phyloP scores from a whole-genome alignment of 2,113 vertebrate species.

The Pelusios castaneus region DNA sequence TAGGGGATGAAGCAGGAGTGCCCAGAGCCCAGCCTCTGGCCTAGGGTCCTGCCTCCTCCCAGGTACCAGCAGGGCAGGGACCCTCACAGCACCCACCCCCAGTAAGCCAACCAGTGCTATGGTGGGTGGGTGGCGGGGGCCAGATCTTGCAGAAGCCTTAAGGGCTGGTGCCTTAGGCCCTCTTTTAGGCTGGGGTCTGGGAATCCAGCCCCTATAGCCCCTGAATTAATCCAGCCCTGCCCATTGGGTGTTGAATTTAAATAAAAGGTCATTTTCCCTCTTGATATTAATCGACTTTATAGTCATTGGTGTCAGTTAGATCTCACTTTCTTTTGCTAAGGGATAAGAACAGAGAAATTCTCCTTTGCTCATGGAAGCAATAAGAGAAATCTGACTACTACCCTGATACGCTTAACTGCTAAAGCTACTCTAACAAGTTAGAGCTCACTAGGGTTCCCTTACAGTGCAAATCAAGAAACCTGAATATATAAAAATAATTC shows the following conservation, averaged over 20 bases:
- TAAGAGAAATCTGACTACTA: not conserved
- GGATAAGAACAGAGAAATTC: not conserved
- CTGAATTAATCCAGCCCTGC: no score
- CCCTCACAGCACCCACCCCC: no score
- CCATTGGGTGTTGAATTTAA: not conserved
- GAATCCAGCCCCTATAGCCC: no score
- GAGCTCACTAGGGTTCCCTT: conserved; percentile 29
- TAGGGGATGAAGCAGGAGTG: no score
- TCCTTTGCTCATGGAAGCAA: not conserved
- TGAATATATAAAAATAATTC: conserved; percentile 58
- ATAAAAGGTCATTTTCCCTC: not conserved
- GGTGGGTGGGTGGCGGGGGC: no score
- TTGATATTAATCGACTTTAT: not conserved
- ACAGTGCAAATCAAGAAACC: conserved; percentile 43
- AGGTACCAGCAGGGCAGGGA: no score
- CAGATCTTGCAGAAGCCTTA: no score
- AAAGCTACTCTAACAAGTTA: not conserved
- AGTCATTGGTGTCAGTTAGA: not conserved
- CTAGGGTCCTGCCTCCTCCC: no score
- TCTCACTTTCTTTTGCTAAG: not conserved
- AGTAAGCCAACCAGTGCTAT: no score
- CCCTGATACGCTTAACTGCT: not conserved
- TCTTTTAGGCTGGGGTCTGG: no score
- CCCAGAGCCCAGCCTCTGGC: no score
- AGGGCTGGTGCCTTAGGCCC: no score